Evolutionary conservation across 1,140 invertebrate species (phyloP), one percentile per base, ranked within the genome.

Genomic region (Argopecten irradians): DNA sequence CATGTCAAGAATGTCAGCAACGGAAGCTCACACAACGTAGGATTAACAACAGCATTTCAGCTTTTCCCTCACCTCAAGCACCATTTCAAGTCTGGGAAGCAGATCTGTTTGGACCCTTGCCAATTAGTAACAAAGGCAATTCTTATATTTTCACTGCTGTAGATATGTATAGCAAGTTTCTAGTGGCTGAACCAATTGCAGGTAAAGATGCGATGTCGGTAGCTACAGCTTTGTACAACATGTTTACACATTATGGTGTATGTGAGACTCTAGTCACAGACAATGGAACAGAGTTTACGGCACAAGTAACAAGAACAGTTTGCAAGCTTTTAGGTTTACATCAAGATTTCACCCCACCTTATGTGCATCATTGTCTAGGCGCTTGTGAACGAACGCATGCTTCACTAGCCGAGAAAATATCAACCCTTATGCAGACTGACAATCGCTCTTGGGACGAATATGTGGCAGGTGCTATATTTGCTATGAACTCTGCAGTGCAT

Each of bases 51-150:
- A 33, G 22, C 3, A 84, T 86, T 39, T 43, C 33, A 19, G 83
- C 89, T 16, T 90, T 82, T 36, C 84, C 46, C 22, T 83, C 87
- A 19, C 89, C 89, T 36, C 32, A 71, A 19, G 35, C 28, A 5
- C 89, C 87, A 11, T 90, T 90, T 90, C 11, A 85, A 11, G 85
- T 88, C 2, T 90, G 86, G 89, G 19, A 90, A 71, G 71, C 86
- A 33, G 87, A 88, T 43, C 43, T 88, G 33, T 88, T 55, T 34
- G 87, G 87, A 83, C 84, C 84, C n/a, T n/a, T 90, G 14, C 89
- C 84, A 0, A 36, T 84, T 0, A 85, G 82, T 13, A 2, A 35
- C 7, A 35, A 33, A 32, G 89, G 87, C 7, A 84, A 86, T 39
- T 32, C 41, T 19, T 90, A 86, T 32, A 85, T 90, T 0, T 88